These are phyloP conservation scores for Emydoidea blandingii DNA, from an alignment of 2,797 vertebrate genomes.

Conservation along the genomic window DNA sequence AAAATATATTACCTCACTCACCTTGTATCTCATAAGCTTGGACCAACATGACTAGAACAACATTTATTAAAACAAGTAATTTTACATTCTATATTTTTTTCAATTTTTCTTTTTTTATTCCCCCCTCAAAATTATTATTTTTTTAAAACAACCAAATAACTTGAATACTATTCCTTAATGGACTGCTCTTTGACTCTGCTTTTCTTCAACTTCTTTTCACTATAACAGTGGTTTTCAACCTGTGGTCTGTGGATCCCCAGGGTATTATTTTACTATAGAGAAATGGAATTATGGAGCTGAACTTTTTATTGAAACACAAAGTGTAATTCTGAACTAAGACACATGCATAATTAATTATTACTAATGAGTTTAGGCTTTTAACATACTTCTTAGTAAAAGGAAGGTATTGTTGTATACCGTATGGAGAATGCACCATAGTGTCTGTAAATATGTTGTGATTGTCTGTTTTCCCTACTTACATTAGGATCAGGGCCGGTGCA, in stretches of 20 bases:
- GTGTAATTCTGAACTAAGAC: not conserved
- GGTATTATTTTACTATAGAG: not conserved
- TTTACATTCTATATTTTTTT: accelerated
- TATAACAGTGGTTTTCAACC: no score
- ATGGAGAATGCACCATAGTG: not conserved
- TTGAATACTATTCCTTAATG: accelerated
- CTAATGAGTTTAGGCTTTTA: not conserved
- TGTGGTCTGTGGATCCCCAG: no score
- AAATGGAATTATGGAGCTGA: not conserved
- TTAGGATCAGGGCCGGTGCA: no score
- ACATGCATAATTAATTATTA: not conserved
- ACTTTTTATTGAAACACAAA: not conserved
- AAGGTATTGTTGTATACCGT: not conserved
- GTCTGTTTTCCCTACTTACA: constrained; percentile 5
- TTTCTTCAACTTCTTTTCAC: not conserved
- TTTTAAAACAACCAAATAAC: not conserved
- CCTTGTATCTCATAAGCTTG: no score
- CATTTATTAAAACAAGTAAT: accelerated
- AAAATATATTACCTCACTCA: no score
- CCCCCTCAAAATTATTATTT: not conserved
- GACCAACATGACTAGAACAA: no score
- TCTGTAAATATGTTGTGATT: not conserved
- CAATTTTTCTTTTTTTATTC: not conserved
- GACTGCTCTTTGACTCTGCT: not conserved
- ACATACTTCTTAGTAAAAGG: not conserved